Percentiles rank a stretch among this genome's conserved stretches.
These are phyloP conservation scores for Ptilodon capucinus DNA, from an alignment of 2,888 invertebrate species.

Conservation along the genomic window DNA sequence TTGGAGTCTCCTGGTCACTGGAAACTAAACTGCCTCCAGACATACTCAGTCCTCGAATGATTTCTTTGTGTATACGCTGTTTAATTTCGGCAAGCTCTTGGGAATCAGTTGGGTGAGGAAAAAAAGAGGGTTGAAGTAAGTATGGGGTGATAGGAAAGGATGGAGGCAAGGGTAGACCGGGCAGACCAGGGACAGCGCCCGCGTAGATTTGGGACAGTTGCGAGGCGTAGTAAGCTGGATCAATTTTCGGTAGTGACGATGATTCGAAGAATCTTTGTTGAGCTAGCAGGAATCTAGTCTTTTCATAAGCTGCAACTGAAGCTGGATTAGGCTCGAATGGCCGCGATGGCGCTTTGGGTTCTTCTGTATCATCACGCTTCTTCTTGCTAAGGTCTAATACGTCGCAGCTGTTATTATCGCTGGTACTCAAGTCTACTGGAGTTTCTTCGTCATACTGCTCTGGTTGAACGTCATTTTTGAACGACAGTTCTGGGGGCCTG, in stretches of 20 bases:
- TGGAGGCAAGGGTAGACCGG: constrained; percentile 78
- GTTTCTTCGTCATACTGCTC: constrained; percentile 76
- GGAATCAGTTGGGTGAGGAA: constrained; percentile 80
- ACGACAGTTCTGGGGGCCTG: constrained; percentile 61
- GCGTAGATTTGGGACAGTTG: constrained; percentile 85
- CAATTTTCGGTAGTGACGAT: constrained; percentile 83
- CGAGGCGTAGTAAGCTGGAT: constrained; percentile 84
- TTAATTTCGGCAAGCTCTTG: constrained; percentile 86
- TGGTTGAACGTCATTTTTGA: constrained; percentile 60
- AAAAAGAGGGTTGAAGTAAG: constrained; percentile 83
- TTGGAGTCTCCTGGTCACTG: constrained; percentile 60
- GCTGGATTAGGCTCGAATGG: constrained; percentile 66
- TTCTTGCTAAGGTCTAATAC: constrained; percentile 93
- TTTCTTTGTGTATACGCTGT: constrained; percentile 85
- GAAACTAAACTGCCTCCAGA: constrained; percentile 86
- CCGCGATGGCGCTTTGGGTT: constrained; percentile 66
- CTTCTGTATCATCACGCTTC: constrained; percentile 73
- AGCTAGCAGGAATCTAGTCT: constrained; percentile 83
- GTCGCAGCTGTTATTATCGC: constrained; percentile 80
- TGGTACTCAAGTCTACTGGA: constrained; percentile 88
- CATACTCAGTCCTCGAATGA: constrained; percentile 85
- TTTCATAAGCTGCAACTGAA: constrained; percentile 72
- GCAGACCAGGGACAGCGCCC: constrained; percentile 79
- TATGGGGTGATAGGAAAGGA: constrained; percentile 80
- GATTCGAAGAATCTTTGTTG: constrained; percentile 86